phyloP scores from a whole-genome alignment of 2,113 vertebrate genomes.

The Pipa parva region DNA sequence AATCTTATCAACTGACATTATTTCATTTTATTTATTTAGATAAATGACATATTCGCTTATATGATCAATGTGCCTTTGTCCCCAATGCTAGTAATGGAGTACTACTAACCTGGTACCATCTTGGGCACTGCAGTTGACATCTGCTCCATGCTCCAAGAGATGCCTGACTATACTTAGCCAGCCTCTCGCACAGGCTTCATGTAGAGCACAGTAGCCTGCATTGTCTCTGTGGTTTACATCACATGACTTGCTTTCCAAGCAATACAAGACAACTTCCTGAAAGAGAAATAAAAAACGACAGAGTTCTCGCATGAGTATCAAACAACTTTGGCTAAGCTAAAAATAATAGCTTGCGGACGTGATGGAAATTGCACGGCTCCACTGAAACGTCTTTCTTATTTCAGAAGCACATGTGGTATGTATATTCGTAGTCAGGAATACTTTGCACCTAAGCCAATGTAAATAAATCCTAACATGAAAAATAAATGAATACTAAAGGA shows the following conservation, averaged over 20 bases:
- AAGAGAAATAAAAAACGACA: slow-evolving; percentile 13
- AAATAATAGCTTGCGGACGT: neutral
- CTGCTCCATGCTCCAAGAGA: slow-evolving; percentile 84
- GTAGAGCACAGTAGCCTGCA: slow-evolving; percentile 88
- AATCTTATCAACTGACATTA: too few relatives aligned
- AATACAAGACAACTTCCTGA: slow-evolving; percentile 91
- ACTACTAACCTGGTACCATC: slow-evolving; percentile 85
- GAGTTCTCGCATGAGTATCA: neutral
- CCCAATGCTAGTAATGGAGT: too few relatives aligned
- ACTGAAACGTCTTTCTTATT: too few relatives aligned
- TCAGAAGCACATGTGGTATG: too few relatives aligned
- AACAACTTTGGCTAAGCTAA: neutral
- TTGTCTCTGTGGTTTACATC: slow-evolving; percentile 92
- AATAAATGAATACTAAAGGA: too few relatives aligned
- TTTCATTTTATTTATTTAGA: too few relatives aligned
- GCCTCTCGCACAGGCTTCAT: slow-evolving; percentile 85
- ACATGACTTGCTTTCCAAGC: slow-evolving; percentile 84
- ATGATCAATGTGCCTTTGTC: too few relatives aligned
- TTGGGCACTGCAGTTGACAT: slow-evolving; percentile 94
- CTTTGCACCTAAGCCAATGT: too few relatives aligned
- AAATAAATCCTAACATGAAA: too few relatives aligned
- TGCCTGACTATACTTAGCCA: slow-evolving; percentile 87
- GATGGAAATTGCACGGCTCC: too few relatives aligned
- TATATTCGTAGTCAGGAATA: too few relatives aligned
- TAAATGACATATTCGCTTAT: too few relatives aligned